phyloP scores from a whole-genome alignment of 2,113 vertebrate species.

The Chiloscyllium plagiosum region DNA sequence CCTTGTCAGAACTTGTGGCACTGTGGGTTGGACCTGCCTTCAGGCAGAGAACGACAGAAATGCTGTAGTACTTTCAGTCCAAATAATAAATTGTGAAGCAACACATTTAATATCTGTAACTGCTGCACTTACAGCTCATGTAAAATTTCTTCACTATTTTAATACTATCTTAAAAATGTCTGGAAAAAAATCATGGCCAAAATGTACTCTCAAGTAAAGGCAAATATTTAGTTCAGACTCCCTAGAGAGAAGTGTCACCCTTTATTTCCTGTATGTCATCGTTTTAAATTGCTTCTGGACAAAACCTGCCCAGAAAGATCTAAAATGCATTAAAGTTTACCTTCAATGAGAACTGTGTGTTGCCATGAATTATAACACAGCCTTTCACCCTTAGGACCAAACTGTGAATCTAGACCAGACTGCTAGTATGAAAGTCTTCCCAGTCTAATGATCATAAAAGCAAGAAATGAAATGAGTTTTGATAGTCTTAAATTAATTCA shows the following conservation, averaged over 20 bases:
- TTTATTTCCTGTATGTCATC: not conserved
- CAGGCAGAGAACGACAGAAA: too few relatives aligned
- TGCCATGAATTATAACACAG: slow-evolving; percentile 15
- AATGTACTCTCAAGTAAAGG: not conserved
- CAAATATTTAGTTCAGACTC: not conserved
- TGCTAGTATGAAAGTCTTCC: not conserved
- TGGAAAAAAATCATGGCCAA: not conserved
- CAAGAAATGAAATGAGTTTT: not conserved
- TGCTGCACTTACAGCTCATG: not conserved
- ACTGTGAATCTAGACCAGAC: slow-evolving; percentile 7
- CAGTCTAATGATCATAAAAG: not conserved
- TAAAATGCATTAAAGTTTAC: slow-evolving; percentile 16
- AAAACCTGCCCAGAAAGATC: slow-evolving; percentile 12
- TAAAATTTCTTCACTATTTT: not conserved
- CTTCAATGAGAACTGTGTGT: not conserved
- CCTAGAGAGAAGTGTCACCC: not conserved
- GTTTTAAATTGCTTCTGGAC: slow-evolving; percentile 13
- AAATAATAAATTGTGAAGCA: not conserved
- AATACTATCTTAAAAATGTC: not conserved
- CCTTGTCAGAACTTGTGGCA: too few relatives aligned
- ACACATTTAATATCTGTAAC: not conserved
- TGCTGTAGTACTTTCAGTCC: not conserved
- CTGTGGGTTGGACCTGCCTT: too few relatives aligned
- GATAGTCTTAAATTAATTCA: not conserved
- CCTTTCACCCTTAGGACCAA: not conserved